Percentiles rank a stretch among this genome's conserved stretches.
These are phyloP conservation scores for Temnothorax nylanderi DNA, from an alignment of 1,140 invertebrate species.

Conservation along the genomic window DNA sequence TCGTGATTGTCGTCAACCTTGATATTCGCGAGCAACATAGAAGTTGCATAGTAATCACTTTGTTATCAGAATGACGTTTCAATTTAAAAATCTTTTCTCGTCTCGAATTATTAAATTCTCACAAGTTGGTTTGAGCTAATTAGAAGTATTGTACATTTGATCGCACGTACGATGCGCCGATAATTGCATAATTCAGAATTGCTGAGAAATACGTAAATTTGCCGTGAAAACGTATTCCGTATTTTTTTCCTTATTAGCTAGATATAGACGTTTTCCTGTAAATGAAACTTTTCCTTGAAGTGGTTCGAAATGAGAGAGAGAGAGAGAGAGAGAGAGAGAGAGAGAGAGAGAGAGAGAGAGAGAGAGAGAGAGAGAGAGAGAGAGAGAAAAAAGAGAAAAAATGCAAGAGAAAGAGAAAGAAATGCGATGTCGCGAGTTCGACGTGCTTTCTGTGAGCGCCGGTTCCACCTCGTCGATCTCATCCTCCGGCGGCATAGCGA, in stretches of 20 bases:
- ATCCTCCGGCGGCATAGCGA: conserved; percentile 12
- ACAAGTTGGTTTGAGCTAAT: neutral
- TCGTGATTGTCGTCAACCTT: conserved; percentile 26
- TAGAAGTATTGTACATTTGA: neutral
- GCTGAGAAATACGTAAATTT: neutral
- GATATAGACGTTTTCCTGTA: neutral
- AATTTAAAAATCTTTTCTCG: neutral
- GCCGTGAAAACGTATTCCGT: neutral
- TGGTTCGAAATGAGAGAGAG: neutral
- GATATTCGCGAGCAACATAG: neutral
- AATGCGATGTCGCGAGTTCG: conserved; percentile 40
- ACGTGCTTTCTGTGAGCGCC: neutral
- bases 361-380: neutral
- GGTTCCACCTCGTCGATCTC: conserved; percentile 34
- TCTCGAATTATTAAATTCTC: neutral
- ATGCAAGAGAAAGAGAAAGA: neutral
- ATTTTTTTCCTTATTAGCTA: neutral
- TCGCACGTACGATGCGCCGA: neutral
- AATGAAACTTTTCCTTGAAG: conserved; percentile 28
- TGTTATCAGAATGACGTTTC: neutral
- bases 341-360: neutral
- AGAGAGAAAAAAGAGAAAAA: neutral
- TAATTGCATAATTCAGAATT: neutral
- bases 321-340: neutral
- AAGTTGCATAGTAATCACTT: neutral